Base-by-base conservation (phyloP, 1,140 invertebrate genomes). In the Brachionus paranguensis region DNA sequence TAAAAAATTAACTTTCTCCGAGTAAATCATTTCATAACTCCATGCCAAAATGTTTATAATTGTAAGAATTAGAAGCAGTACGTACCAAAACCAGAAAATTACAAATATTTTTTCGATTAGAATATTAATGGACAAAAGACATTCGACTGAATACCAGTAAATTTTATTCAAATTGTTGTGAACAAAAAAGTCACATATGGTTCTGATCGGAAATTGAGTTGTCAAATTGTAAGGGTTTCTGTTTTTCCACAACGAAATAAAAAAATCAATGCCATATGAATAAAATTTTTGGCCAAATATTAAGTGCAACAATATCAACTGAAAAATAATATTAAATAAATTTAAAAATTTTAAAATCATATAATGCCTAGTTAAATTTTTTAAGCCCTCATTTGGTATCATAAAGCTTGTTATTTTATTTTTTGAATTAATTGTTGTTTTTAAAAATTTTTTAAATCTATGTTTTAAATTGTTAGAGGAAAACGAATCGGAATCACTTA, bases 81-180 rank as follows among this genome's bases (percentile, higher is more conserved):
- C 84, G 8, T 90, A 89, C 91, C 91, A 91, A 86, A 91, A 91
- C 91, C 91, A 91, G 41, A 91, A 86, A 84, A 91, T 90, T 78
- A 91, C 88, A 86, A 91, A 91, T 17, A 91, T 90, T 86, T 91
- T 91, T 85, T 91, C 91, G 85, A 91, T 91, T 86, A 91, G 91
- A 27, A 91, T 87, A 85, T 91, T 91, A 50, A 91, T 91, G 72
- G 91, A 90, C 37, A 91, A 89, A 24, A 91, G 90, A 86, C 91
- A 91, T 84, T 91, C 91, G 53, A 90, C 90, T 47, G 90, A 20
- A 17, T 81, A 64, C 50, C 37, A 60, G n/a, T 81, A 33, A 47
- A 81, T 81, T 37, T 68, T 43, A 33, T 47, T 41, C 11, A 81
- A 68, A 64, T 81, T 81, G 4, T 29, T 20, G 29, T 81, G 64